Evolutionary conservation across 2,888 invertebrate genomes (phyloP).

Genomic region (Anthrax anthrax): DNA sequence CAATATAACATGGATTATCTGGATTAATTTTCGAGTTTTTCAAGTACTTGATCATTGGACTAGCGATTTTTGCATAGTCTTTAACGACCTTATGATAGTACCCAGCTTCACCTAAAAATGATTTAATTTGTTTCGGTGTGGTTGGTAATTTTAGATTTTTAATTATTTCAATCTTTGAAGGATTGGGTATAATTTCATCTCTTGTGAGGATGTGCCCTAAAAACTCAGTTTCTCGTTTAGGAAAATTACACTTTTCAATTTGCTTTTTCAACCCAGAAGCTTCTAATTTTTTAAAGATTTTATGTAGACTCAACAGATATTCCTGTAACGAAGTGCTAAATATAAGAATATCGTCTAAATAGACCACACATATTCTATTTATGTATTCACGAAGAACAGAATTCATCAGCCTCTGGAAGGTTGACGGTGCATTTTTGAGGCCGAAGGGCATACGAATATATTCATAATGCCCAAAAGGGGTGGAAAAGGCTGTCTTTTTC

Average conservation of each 20-base stretch:
- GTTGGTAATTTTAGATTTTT: too few relatives aligned
- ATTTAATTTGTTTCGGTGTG: too few relatives aligned
- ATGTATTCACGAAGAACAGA: conserved; percentile 5
- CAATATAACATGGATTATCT: conserved; percentile 1
- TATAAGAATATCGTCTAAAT: conserved; percentile 10
- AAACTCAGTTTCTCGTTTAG: conserved; percentile 6
- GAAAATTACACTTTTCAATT: conserved; percentile 9
- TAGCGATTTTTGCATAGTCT: not conserved
- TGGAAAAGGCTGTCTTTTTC: conserved; percentile 6
- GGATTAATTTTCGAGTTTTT: not conserved
- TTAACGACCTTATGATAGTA: too few relatives aligned
- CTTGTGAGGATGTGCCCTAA: conserved; percentile 8
- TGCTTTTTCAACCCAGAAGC: conserved; percentile 8
- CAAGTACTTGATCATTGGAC: not conserved
- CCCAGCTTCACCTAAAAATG: too few relatives aligned
- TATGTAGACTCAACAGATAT: conserved; percentile 2
- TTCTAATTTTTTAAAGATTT: conserved; percentile 5
- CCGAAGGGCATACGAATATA: conserved; percentile 5
- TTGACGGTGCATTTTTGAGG: conserved; percentile 6
- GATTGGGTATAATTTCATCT: conserved; percentile 6
- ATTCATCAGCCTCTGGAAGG: conserved; percentile 11
- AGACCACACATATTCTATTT: conserved; percentile 6
- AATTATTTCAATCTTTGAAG: too few relatives aligned
- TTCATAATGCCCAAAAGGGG: conserved; percentile 2
- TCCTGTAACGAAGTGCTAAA: conserved; percentile 9